A percentile compares a stretch with the other conserved stretches of the same genome.
Evolutionary conservation across 1,140 invertebrate species (phyloP).

Genomic region (Drusus annulatus): DNA sequence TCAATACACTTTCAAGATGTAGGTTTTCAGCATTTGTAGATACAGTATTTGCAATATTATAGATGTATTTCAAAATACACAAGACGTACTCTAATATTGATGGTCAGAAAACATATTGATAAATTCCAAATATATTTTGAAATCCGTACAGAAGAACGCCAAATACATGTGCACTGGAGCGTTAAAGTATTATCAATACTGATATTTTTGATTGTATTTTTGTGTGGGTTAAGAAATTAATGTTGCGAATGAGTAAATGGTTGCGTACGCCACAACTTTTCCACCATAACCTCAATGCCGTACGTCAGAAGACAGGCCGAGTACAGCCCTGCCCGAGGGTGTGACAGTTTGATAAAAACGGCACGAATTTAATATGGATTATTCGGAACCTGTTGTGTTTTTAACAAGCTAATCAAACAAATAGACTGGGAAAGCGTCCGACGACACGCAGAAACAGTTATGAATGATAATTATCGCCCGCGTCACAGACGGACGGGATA

Average conservation of each 20-base stretch:
- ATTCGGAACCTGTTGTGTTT: conserved; percentile 20
- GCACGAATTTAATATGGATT: conserved; percentile 32
- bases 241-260: background rate
- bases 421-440: conserved; percentile 20
- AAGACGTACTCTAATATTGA: too few species aligned
- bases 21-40: too few species aligned
- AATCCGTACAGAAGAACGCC: too few species aligned
- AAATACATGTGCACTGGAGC: too few species aligned
- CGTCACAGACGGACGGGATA: conserved; percentile 35
- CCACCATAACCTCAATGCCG: conserved; percentile 20
- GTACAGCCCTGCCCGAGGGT: conserved; percentile 43
- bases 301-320: conserved; percentile 22
- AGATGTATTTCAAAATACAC: too few species aligned
- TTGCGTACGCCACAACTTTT: conserved; percentile 29
- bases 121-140: too few species aligned
- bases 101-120: too few species aligned
- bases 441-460: conserved; percentile 38
- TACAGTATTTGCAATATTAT: too few species aligned
- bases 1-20: too few species aligned
- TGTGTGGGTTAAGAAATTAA: too few species aligned
- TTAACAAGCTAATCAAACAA: conserved; percentile 34
- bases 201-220: too few species aligned
- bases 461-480: conserved; percentile 41
- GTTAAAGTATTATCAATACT: too few species aligned
- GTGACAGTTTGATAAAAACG: conserved; percentile 48